Evolutionary conservation across 2,113 vertebrate genomes (phyloP), one percentile per base, ranked within the genome.

Genomic region (Columba livia): DNA sequence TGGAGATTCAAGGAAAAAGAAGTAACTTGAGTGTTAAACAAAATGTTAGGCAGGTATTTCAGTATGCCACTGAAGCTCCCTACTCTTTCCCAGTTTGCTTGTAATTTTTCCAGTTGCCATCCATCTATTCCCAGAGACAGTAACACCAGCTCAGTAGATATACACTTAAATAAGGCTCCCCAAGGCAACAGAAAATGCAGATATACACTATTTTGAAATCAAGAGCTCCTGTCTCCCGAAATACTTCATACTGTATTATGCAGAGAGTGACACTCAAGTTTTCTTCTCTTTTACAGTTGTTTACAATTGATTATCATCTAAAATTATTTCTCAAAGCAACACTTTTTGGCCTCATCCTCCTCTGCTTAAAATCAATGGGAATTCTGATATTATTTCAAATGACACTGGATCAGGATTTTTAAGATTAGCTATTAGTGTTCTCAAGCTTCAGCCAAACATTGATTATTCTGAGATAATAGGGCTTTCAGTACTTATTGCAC

Each of bases 401-500:
- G 38, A 90, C 86, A 96, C 32, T 84, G 85, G 36, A 95, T 75
- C 85, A 72, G 85, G 67, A 88, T 75, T 92, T 92, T 80, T 79
- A 95, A 94, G 88, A 87, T 75, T 53, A 92, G 79, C 77, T 93
- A 54, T 94, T 86, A 92, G 48, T 31, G 40, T 88, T 92, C 83
- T 94, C 93, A 78, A 84, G 56, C 61, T 95, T 81, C 88, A 95
- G 79, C 92, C 88, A 94, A 96, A 95, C 90, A 97, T 93, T 90
- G 95, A 94, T 96, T 96, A 94, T 94, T 95, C 83, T 34, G 79
- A 95, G 93, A 95, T 84, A 96, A 90, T 79, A 94, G 56, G 57
- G 71, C 83, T 92, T 92, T 92, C 88, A 84, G 85, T 86, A 84
- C 88, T 93, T 81, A 90, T 5, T 75, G 85, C 79, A 94, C 88